Conservation (phyloP, 2,888 invertebrate genomes). For the Linnaemya vulpina region DNA sequence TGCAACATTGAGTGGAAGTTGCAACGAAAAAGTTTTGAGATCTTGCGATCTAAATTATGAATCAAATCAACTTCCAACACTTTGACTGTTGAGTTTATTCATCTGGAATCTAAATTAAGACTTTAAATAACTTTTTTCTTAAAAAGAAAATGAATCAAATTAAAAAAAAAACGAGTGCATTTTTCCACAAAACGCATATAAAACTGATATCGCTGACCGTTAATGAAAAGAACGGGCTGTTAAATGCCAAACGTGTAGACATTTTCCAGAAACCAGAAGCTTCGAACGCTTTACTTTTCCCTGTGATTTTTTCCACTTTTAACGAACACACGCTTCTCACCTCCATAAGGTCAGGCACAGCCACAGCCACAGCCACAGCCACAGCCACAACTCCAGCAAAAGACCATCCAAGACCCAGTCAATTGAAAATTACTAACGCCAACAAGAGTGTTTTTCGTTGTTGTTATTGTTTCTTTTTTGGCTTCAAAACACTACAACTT, state of each 20-base stretch:
- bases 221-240: background rate
- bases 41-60: no score
- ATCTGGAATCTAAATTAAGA: background rate
- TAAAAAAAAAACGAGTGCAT: background rate
- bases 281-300: constrained; percentile 47
- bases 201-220: constrained; percentile 2
- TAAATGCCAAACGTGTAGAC: background rate
- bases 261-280: constrained; percentile 59
- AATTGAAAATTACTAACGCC: constrained; percentile 2
- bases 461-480: background rate
- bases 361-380: constrained; percentile 41
- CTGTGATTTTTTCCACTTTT: constrained; percentile 44
- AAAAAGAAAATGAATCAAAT: no score
- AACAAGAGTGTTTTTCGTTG: constrained; percentile 16
- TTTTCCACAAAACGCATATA: constrained; percentile 2
- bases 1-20: no score
- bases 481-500: background rate
- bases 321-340: constrained; percentile 80
- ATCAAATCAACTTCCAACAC: no score
- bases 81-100: no score
- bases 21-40: no score
- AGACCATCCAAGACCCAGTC: constrained; percentile 1
- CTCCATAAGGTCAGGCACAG: constrained; percentile 78
- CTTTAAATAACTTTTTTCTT: background rate
- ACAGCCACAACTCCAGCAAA: no score